phyloP scores from a whole-genome alignment of 2,888 invertebrate genomes.

The Aradus depressus region DNA sequence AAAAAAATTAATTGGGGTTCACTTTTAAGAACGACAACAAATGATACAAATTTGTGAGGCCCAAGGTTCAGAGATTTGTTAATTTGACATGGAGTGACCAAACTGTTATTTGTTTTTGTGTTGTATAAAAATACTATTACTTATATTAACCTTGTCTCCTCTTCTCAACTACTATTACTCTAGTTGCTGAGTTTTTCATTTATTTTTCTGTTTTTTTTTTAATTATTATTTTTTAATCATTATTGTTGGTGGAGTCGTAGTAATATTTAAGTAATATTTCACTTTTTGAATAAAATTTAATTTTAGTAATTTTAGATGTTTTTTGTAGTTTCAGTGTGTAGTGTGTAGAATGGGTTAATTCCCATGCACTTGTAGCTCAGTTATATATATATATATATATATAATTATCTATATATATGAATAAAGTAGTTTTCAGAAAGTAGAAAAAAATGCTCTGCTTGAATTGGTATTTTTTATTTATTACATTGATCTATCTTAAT shows the following conservation, averaged over 20 bases:
- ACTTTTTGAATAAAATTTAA: conserved; percentile 22
- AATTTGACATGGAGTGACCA: no score
- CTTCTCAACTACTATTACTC: conserved; percentile 18
- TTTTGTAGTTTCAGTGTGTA: conserved; percentile 33
- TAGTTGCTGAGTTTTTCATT: conserved; percentile 22
- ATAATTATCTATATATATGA: no score
- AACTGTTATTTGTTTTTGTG: no score
- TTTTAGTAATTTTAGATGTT: conserved; percentile 32
- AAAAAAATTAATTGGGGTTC: no score
- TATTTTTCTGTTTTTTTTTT: no score
- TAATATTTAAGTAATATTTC: conserved; percentile 26
- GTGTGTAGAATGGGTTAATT: conserved; percentile 28
- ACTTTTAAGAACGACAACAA: no score
- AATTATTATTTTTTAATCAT: no score
- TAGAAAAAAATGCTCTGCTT: conserved; percentile 40
- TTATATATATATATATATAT: no score
- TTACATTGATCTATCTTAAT: conserved; percentile 23
- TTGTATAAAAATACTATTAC: conserved; percentile 11
- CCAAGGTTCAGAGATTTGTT: no score
- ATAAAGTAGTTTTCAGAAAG: conserved; percentile 45
- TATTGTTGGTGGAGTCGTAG: conserved; percentile 27
- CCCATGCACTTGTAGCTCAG: conserved; percentile 43
- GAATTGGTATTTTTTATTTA: conserved; percentile 31
- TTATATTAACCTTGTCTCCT: conserved; percentile 22
- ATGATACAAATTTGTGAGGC: no score